Evolutionary conservation across 1,140 invertebrate species (phyloP), one percentile per base, ranked within the genome.

Genomic region (Amyelois transitella): DNA sequence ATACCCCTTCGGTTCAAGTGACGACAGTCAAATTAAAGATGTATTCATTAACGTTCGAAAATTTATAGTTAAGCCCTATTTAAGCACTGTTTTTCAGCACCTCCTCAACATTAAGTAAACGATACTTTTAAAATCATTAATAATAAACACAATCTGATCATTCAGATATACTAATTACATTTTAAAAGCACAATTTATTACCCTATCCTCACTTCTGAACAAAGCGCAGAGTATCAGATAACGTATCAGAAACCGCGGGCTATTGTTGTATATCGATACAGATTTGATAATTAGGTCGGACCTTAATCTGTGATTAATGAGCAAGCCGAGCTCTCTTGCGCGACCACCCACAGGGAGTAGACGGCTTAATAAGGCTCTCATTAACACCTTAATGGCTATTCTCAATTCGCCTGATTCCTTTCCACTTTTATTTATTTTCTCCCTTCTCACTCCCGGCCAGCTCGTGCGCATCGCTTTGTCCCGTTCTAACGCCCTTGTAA

Each of bases 301-400:
- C 69, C 58, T 76, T 69, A 77, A 78, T 72, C 74, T 64, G 56
- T 77, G 79, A 84, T 86, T 82, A 86, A 81, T 80, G 77, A 75
- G 79, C 72, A 75, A 79, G 77, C 66, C 54, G 67, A 69, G 54
- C 65, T 66, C 61, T 68, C 66, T 64, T 66, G 61, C 58, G 60
- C 60, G 82, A 83, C 83, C 83, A 86, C 83, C 81, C 83, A 86
- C 73, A 18, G 73, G 73, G 76, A 75, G 74, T 68, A 81, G 77
- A 86, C 79, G 78, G 77, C 83, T 86, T 84, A 83, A 86, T 86
- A 86, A 81, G 80, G 76, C 77, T 72, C 81, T 84, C 77, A 86
- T 86, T 86, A 84, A 83, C 83, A 86, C 83, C 81, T 84, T 83
- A 77, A 83, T 83, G 78, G 78, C 74, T 77, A 81, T 86, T 86